A percentile compares a stretch with the other conserved stretches of the same genome.
Evolutionary conservation across 2,888 invertebrate species (phyloP).

Genomic region (Drosophila ustulata): DNA sequence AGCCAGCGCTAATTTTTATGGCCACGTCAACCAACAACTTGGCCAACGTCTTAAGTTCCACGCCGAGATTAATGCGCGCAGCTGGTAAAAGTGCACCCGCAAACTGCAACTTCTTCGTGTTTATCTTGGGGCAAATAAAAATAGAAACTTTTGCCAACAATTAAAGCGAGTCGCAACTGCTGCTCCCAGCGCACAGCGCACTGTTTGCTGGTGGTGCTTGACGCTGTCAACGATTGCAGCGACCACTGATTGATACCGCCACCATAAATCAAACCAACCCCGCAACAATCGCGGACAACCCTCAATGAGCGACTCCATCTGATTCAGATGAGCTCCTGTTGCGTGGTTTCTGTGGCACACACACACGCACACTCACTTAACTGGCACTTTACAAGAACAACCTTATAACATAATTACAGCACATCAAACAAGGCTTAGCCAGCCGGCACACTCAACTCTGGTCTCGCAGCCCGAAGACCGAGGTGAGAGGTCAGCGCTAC

Average conservation of each 20-base stretch:
- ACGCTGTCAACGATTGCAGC: constrained; percentile 7
- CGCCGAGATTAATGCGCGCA: constrained; percentile 64
- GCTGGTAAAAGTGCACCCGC: constrained; percentile 54
- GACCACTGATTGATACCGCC: constrained; percentile 28
- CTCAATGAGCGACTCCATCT: constrained; percentile 17
- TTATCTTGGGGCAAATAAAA: constrained; percentile 53
- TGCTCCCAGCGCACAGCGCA: background rate
- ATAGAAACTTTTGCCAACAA: constrained; percentile 57
- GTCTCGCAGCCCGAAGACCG: background rate
- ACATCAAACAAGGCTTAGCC: constrained; percentile 74
- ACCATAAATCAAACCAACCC: constrained; percentile 56
- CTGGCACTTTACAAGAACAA: constrained; percentile 70
- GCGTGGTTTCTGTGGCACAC: constrained; percentile 2
- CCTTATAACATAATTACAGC: constrained; percentile 79
- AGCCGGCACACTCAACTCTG: constrained; percentile 13
- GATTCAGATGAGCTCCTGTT: constrained; percentile 21
- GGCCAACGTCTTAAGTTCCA: constrained; percentile 44
- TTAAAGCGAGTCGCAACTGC: constrained; percentile 42
- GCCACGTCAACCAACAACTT: constrained; percentile 47
- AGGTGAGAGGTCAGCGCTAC: constrained; percentile 37
- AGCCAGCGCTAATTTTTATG: constrained; percentile 51
- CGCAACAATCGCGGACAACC: constrained; percentile 36
- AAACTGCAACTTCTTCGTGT: constrained; percentile 32
- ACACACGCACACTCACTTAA: constrained; percentile 62
- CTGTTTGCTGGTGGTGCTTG: constrained; percentile 8